Conservation (phyloP, 2,888 invertebrate genomes). For the Blera fallax region DNA sequence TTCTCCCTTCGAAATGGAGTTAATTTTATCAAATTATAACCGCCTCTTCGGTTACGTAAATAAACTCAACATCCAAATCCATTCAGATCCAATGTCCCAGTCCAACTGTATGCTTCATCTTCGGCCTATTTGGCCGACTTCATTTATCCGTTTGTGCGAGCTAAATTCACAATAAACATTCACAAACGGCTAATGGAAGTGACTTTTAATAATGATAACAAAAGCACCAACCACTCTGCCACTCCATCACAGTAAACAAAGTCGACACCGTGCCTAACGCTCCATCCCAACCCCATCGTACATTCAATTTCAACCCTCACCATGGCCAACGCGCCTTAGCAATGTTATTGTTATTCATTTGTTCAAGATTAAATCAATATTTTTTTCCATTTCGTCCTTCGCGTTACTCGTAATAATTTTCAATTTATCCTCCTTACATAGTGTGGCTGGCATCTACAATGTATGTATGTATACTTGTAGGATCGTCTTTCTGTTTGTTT, state of each 20-base stretch:
- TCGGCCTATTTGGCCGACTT: slow-evolving; percentile 15
- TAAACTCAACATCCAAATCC: neutral
- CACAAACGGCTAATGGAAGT: slow-evolving; percentile 51
- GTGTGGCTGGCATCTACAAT: slow-evolving; percentile 6
- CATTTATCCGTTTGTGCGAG: slow-evolving; percentile 17
- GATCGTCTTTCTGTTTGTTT: slow-evolving; percentile 31
- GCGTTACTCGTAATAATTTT: slow-evolving; percentile 48
- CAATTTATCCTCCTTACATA: slow-evolving; percentile 40
- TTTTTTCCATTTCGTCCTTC: slow-evolving; percentile 45
- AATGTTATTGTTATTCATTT: slow-evolving; percentile 58
- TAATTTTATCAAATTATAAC: neutral
- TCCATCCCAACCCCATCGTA: neutral
- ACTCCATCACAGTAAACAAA: slow-evolving; percentile 41
- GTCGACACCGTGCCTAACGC: neutral
- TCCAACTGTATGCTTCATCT: neutral
- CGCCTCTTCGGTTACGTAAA: neutral
- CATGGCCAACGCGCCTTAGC: neutral
- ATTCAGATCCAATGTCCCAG: neutral
- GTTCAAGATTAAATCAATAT: slow-evolving; percentile 63
- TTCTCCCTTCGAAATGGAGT: neutral
- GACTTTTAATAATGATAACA: slow-evolving; percentile 57
- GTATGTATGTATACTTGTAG: too few relatives aligned
- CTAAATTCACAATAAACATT: slow-evolving; percentile 45
- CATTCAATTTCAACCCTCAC: neutral
- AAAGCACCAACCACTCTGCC: slow-evolving; percentile 30